Conservation (phyloP, 2,888 invertebrate species). For the Fragum fragum region DNA sequence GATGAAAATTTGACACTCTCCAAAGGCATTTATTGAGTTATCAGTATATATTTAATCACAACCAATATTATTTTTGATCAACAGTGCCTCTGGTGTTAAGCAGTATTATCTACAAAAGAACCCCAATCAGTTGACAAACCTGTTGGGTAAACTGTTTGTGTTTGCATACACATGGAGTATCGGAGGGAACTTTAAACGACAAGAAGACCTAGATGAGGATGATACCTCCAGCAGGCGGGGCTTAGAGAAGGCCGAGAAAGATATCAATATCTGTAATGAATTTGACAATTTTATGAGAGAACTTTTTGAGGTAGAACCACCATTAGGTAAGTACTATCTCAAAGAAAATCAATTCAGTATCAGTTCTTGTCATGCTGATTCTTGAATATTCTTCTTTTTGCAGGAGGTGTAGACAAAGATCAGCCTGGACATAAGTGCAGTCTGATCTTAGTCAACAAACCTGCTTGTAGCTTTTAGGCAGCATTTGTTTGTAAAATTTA, state of each 20-base stretch:
- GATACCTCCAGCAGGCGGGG: constrained; percentile 76
- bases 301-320: constrained; percentile 86
- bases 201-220: constrained; percentile 84
- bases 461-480: too few relatives aligned
- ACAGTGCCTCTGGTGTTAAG: constrained; percentile 64
- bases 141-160: constrained; percentile 86
- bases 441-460: too few relatives aligned
- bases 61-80: too few relatives aligned
- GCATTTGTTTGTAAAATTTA: too few relatives aligned
- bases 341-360: too few relatives aligned
- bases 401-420: too few relatives aligned
- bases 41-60: too few relatives aligned
- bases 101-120: constrained; percentile 84
- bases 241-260: constrained; percentile 67
- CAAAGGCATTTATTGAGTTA: too few relatives aligned
- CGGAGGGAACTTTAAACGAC: constrained; percentile 84
- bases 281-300: constrained; percentile 86
- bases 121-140: constrained; percentile 80
- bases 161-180: constrained; percentile 86
- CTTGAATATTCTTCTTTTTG: too few relatives aligned
- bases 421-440: too few relatives aligned
- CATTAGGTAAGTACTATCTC: constrained; percentile 83
- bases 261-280: constrained; percentile 85
- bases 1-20: too few relatives aligned
- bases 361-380: too few relatives aligned